phyloP scores from a whole-genome alignment of 2,888 invertebrate species.

The Drosophila recens region DNA sequence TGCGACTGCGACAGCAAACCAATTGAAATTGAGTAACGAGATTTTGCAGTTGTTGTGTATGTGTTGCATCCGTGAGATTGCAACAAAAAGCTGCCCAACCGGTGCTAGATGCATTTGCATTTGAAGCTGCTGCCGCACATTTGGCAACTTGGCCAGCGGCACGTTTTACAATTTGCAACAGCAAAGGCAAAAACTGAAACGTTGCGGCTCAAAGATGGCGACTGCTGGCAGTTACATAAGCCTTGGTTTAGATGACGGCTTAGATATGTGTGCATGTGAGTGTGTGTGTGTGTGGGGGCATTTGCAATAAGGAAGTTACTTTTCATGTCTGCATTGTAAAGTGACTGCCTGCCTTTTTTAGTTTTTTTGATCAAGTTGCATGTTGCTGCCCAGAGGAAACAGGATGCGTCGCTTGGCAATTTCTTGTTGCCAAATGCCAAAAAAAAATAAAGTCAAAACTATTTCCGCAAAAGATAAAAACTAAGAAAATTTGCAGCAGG shows the following conservation, averaged over 20 bases:
- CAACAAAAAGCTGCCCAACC: slow-evolving; percentile 76
- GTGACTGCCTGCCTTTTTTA: slow-evolving; percentile 31
- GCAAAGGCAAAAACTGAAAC: slow-evolving; percentile 32
- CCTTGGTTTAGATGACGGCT: slow-evolving; percentile 78
- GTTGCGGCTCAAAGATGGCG: slow-evolving; percentile 65
- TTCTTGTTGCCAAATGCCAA: slow-evolving; percentile 53
- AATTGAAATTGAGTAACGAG: slow-evolving; percentile 81
- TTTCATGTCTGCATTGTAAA: slow-evolving; percentile 70
- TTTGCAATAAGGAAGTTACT: slow-evolving; percentile 80
- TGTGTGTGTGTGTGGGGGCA: slow-evolving; percentile 30
- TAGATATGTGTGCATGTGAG: slow-evolving; percentile 39
- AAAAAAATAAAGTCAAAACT: slow-evolving; percentile 25
- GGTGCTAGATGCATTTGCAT: slow-evolving; percentile 82
- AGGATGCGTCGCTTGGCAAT: slow-evolving; percentile 70
- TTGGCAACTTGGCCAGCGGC: slow-evolving; percentile 68
- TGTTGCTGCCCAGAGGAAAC: slow-evolving; percentile 53
- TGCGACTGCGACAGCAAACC: slow-evolving; percentile 63
- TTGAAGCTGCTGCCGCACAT: slow-evolving; percentile 58
- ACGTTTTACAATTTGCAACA: slow-evolving; percentile 71
- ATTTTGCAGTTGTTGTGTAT: slow-evolving; percentile 56
- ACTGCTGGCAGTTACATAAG: slow-evolving; percentile 74
- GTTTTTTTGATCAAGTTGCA: slow-evolving; percentile 50
- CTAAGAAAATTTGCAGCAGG: not conserved
- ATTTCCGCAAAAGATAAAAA: slow-evolving; percentile 51
- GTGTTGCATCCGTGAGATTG: slow-evolving; percentile 60